Base-by-base conservation (phyloP, 2,113 vertebrate genomes). In the Scophthalmus maximus region DNA sequence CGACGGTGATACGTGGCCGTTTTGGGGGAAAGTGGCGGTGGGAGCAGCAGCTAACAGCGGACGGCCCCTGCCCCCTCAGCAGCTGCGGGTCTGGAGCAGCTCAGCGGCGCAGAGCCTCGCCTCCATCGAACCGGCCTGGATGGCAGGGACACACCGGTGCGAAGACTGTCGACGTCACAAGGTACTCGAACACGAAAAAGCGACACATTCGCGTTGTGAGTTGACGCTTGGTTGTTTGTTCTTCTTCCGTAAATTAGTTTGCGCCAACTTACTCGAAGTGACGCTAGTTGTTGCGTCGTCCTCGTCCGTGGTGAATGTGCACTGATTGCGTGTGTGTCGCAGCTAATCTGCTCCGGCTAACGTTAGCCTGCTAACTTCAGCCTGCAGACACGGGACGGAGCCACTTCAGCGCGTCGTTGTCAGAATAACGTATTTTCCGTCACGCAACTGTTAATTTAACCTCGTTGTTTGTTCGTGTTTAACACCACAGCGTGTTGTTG, bases 111-210 rank as follows among this genome's bases (percentile, higher is more conserved):
- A 8, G 73, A 7, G 52, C 47, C 80, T 62, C n/a, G 36, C 23
- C 55, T 61, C 27, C 76, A 81, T 38, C 65, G 81, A 82, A 73
- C 90, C 92, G 94, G 95, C 79, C 94, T 96, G 95, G 95, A 96
- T 96, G 95, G 95, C 95, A 94, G 94, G 95, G 95, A 92, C 89
- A 89, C 87, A 76, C 89, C 80, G 94, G 94, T 94, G 94, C 82
- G 67, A 82, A 57, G 73, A 67, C 77, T 57, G 80, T 79, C 84
- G 80, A 85, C 84, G 87, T 34, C 69, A 68, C 64, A 82, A 87
- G 93, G 92, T 93, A 89, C 63, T 76, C 57, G 14, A 3, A 26
- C 23, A 6, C 2, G 8, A 17, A n/a, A 6, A 42, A 8, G 18
- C 6, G 1, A 15, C 38, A 0, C 25, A 2, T 1, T 17, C 6